A percentile compares a stretch with the other conserved stretches of the same genome.
phyloP scores from a whole-genome alignment of 2,888 invertebrate genomes.

The Elmis aenea region DNA sequence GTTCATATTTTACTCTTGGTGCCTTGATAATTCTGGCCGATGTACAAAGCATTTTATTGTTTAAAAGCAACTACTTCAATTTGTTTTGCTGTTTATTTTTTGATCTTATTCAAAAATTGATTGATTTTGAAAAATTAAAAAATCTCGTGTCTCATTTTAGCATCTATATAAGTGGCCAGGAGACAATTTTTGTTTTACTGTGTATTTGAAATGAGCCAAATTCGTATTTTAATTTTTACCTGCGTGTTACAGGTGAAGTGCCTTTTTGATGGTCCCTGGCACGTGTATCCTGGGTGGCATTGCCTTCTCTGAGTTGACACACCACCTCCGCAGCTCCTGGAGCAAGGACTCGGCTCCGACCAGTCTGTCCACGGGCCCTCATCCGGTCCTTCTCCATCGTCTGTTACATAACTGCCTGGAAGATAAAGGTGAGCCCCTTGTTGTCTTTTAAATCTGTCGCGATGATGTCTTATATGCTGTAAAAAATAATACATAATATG shows the following conservation, averaged over 20 bases:
- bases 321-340: constrained; percentile 89
- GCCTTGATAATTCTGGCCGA: no score
- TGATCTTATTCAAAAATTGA: no score
- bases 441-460: constrained; percentile 72
- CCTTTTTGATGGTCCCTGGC: constrained; percentile 73
- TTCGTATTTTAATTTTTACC: no score
- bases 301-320: constrained; percentile 79
- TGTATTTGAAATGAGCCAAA: no score
- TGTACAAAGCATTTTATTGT: no score
- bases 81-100: no score
- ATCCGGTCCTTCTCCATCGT: constrained; percentile 56
- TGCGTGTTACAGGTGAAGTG: constrained; percentile 91
- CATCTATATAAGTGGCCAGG: no score
- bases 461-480: constrained; percentile 56
- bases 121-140: no score
- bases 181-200: no score
- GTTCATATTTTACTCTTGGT: no score
- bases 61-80: no score
- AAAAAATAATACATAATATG: constrained; percentile 28
- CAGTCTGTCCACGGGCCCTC: constrained; percentile 77
- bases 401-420: constrained; percentile 66
- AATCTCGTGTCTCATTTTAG: no score
- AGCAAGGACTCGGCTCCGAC: constrained; percentile 79
- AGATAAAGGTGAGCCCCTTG: constrained; percentile 68
- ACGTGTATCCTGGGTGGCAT: constrained; percentile 63